phyloP scores from a whole-genome alignment of 1,140 invertebrate genomes.

The Heliconius congener region DNA sequence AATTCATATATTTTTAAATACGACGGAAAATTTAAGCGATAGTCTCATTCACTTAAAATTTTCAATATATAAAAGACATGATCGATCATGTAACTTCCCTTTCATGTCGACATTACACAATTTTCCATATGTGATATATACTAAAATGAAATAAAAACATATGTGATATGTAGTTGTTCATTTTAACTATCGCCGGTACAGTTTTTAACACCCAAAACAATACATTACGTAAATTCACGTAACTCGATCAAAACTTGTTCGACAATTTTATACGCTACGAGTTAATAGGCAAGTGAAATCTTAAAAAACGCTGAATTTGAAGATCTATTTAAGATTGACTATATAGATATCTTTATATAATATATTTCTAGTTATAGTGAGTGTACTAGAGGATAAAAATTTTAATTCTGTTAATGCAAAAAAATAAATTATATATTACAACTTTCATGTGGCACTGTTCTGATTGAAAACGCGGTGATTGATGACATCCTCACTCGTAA shows the following conservation, averaged over 20 bases:
- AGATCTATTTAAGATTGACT: neutral
- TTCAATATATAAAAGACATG: neutral
- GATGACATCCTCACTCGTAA: too few species aligned
- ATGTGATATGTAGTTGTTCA: neutral
- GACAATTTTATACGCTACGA: conserved; percentile 6
- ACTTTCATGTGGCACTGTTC: too few species aligned
- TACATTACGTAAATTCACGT: conserved; percentile 18
- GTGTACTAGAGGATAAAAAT: too few species aligned
- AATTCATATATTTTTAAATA: too few species aligned
- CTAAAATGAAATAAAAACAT: too few species aligned
- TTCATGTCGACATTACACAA: neutral
- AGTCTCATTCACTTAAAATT: neutral
- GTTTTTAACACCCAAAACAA: conserved; percentile 10
- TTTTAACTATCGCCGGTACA: conserved; percentile 14
- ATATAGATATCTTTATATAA: neutral
- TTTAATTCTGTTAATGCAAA: too few species aligned
- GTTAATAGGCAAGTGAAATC: conserved; percentile 18
- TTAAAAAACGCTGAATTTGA: neutral
- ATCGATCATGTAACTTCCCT: neutral
- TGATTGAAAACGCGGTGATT: too few species aligned
- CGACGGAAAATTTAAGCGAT: too few species aligned
- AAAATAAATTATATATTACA: too few species aligned
- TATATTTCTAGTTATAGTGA: neutral
- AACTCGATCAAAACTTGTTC: conserved; percentile 10
- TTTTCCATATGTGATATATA: neutral